These are phyloP conservation scores for Rhegmatorhina hoffmannsi DNA, from an alignment of 2,113 vertebrate genomes.

Conservation along the genomic window DNA sequence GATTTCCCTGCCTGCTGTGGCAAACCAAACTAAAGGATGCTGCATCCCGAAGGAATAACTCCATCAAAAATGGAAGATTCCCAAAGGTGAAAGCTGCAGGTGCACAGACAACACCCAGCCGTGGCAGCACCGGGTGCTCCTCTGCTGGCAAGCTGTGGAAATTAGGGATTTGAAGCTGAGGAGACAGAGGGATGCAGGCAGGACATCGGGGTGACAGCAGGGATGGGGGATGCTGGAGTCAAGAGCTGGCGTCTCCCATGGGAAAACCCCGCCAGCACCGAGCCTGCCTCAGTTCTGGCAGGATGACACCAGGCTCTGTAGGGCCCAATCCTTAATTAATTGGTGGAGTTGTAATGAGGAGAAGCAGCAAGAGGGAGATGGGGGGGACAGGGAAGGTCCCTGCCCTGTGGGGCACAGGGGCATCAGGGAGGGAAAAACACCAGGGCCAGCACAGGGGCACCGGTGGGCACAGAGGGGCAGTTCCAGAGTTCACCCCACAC, in stretches of 20 bases:
- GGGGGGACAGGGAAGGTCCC: background rate
- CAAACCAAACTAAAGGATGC: background rate
- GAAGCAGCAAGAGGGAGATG: background rate
- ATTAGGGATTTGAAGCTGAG: background rate
- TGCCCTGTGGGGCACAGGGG: rapidly evolving
- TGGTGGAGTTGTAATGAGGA: background rate
- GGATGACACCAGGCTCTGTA: background rate
- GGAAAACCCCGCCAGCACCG: background rate
- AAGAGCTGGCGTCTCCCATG: background rate
- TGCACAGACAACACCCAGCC: background rate
- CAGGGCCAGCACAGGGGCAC: background rate
- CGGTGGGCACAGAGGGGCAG: rapidly evolving
- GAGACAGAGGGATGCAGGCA: background rate
- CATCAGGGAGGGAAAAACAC: rapidly evolving
- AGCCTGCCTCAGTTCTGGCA: background rate
- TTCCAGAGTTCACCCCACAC: background rate
- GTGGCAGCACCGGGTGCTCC: rapidly evolving
- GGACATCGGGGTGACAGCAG: rapidly evolving
- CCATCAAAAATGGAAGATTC: background rate
- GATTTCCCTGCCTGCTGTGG: rapidly evolving
- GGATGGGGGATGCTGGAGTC: background rate
- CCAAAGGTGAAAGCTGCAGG: background rate
- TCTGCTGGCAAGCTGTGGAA: rapidly evolving
- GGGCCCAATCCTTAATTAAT: background rate
- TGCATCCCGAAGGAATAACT: rapidly evolving